A percentile compares a stretch with the other conserved stretches of the same genome.
Evolutionary conservation across 1,140 invertebrate species (phyloP).

Genomic region (Apis mellifera): Amel_HAv3.1 CM009934.2:12448501-12449000

Average conservation of each 20-base stretch:
- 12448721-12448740: no score
- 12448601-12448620: not conserved
- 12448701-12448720: no score
- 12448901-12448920: not conserved
- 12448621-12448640: slow-evolving; percentile 44
- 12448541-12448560: slow-evolving; percentile 49
- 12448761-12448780: no score
- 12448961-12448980: not conserved
- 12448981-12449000: slow-evolving; percentile 2
- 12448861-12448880: not conserved
- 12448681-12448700: no score
- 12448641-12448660: not conserved
- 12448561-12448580: slow-evolving; percentile 50
- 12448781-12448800: no score
- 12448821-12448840: no score
- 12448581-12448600: slow-evolving; percentile 1
- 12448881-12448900: not conserved
- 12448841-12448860: no score
- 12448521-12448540: slow-evolving; percentile 48
- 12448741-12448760: no score
- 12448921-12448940: not conserved
- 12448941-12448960: not conserved
- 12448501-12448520: slow-evolving; percentile 24
- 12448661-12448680: not conserved
- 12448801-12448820: no score